Conservation (phyloP, 2,797 vertebrate genomes). For the Sebastes nivosus region DNA sequence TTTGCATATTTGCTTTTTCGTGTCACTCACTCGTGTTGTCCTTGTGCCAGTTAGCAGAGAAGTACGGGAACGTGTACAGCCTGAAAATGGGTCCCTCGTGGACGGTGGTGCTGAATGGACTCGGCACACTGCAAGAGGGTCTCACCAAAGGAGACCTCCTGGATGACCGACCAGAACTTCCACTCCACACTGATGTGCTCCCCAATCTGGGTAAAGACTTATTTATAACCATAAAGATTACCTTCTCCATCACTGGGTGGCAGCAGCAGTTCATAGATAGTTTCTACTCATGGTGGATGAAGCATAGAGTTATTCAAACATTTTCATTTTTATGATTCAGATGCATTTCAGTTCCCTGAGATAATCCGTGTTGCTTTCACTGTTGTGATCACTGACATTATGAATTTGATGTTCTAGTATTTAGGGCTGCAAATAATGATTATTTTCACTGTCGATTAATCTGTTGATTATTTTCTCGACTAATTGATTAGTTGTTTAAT, state of each 20-base stretch:
- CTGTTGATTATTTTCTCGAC: too few relatives aligned
- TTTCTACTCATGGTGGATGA: neutral
- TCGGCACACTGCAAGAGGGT: neutral
- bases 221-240: neutral
- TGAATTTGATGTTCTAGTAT: neutral
- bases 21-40: neutral
- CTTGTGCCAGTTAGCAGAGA: conserved; percentile 60
- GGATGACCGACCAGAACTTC: conserved; percentile 40
- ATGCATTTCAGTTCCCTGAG: neutral
- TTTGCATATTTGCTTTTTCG: neutral
- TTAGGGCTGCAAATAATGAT: too few relatives aligned
- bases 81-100: neutral
- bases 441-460: too few relatives aligned
- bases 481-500: too few relatives aligned
- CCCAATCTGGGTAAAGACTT: neutral
- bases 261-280: neutral
- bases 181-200: neutral
- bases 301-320: too few relatives aligned
- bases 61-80: conserved; percentile 74
- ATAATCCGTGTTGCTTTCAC: neutral
- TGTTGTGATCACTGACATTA: neutral
- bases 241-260: neutral
- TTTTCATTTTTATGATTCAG: neutral
- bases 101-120: conserved; percentile 56
- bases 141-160: conserved; percentile 71